phyloP scores from a whole-genome alignment of 2,888 invertebrate genomes.

The Xylota sylvarum region DNA sequence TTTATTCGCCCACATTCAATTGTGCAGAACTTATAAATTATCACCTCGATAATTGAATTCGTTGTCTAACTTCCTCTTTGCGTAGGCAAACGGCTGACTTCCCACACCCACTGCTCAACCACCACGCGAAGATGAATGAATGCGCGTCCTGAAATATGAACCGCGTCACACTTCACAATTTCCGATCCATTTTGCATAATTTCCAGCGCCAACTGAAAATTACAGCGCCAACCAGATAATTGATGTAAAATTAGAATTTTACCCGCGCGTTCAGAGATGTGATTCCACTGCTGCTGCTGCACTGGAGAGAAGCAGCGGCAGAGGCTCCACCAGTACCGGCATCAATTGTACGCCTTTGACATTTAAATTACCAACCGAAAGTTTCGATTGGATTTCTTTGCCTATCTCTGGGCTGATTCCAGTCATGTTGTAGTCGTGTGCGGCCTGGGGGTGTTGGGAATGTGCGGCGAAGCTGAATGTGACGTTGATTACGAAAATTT shows the following conservation, averaged over 20 bases:
- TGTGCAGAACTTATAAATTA: slow-evolving; percentile 39
- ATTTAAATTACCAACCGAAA: slow-evolving; percentile 60
- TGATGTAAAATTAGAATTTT: slow-evolving; percentile 59
- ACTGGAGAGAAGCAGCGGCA: not conserved
- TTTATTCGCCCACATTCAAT: slow-evolving; percentile 8
- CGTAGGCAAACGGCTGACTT: not conserved
- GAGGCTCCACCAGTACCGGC: slow-evolving; percentile 5
- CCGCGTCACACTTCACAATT: slow-evolving; percentile 46
- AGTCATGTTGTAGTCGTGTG: not conserved
- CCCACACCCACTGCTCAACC: not conserved
- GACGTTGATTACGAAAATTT: slow-evolving; percentile 53
- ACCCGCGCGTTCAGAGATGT: slow-evolving; percentile 34
- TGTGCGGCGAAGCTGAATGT: slow-evolving; percentile 35
- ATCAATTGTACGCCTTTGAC: slow-evolving; percentile 48
- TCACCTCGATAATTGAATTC: slow-evolving; percentile 40
- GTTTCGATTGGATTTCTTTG: slow-evolving; percentile 59
- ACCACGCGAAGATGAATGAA: slow-evolving; percentile 1
- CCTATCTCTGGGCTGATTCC: slow-evolving; percentile 24
- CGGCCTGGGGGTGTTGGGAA: not conserved
- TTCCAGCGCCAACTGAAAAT: slow-evolving; percentile 39
- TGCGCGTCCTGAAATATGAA: slow-evolving; percentile 47
- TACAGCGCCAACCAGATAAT: slow-evolving; percentile 58
- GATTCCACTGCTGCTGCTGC: not conserved
- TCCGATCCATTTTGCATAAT: slow-evolving; percentile 58
- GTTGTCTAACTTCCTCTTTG: not conserved